Conservation (phyloP, 2,888 invertebrate species). For the Volucella zonaria region DNA sequence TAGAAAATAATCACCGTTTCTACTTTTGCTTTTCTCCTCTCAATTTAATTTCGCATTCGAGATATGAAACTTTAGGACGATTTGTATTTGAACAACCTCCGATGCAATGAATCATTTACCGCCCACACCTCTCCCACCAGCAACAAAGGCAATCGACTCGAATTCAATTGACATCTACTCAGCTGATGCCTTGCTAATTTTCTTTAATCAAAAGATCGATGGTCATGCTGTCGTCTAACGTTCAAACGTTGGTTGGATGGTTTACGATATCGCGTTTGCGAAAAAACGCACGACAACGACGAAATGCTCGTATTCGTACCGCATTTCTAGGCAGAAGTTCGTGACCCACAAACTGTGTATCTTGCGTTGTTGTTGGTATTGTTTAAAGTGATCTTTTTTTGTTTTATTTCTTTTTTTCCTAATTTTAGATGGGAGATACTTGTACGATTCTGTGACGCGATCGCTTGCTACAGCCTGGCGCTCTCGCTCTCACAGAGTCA, state of each 20-base stretch:
- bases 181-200: conserved; percentile 33
- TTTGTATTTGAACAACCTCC: no score
- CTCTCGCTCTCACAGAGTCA: conserved; percentile 20
- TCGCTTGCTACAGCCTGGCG: background rate
- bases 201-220: conserved; percentile 33
- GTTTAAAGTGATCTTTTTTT: conserved; percentile 27
- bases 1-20: no score
- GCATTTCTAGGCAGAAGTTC: conserved; percentile 50
- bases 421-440: conserved; percentile 68
- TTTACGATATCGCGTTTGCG: conserved; percentile 4
- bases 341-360: conserved; percentile 64
- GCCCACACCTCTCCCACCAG: conserved; percentile 5
- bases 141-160: background rate
- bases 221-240: conserved; percentile 29
- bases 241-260: background rate
- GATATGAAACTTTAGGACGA: no score
- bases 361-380: conserved; percentile 39
- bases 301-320: conserved; percentile 9
- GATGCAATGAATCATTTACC: conserved; percentile 15
- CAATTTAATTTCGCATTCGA: no score
- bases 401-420: conserved; percentile 38
- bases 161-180: background rate
- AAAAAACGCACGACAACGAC: conserved; percentile 35
- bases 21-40: no score
- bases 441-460: conserved; percentile 41